phyloP scores from a whole-genome alignment of 2,888 invertebrate species.

The Sipunculus nudus region DNA sequence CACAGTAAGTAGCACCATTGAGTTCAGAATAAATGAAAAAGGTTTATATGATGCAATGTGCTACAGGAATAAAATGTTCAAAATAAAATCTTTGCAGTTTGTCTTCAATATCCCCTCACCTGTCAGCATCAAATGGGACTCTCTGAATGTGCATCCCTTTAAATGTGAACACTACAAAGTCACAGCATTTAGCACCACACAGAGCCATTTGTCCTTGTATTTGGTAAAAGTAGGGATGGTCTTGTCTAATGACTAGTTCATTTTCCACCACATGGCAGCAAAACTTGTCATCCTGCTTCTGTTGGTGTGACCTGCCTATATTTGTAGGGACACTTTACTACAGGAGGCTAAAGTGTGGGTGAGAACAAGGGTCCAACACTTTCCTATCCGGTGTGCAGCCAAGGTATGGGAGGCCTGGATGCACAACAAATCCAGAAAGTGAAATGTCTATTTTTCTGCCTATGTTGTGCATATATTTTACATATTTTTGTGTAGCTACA shows the following conservation, averaged over 20 bases:
- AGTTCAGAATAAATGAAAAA: too few species aligned
- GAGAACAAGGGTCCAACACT: conserved; percentile 6
- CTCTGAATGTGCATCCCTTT: conserved; percentile 1
- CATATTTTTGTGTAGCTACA: conserved; percentile 3
- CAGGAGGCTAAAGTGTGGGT: conserved; percentile 11
- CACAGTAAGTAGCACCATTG: too few species aligned
- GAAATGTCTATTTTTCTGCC: conserved; percentile 2
- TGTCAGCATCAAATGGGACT: not conserved
- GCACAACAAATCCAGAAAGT: conserved; percentile 4
- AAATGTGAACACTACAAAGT: conserved; percentile 1
- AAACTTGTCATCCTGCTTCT: too few species aligned
- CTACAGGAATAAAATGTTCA: too few species aligned
- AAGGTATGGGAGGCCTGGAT: not conserved
- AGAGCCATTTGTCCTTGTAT: conserved; percentile 4
- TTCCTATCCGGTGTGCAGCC: conserved; percentile 10
- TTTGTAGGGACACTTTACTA: conserved; percentile 13
- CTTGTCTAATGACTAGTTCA: not conserved
- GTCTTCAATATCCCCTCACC: not conserved
- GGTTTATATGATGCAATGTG: too few species aligned
- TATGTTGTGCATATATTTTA: conserved; percentile 4
- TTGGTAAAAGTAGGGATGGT: not conserved
- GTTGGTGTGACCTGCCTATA: not conserved
- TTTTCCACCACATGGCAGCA: too few species aligned
- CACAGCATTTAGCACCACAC: conserved; percentile 3
- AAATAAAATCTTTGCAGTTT: conserved; percentile 8